Percentiles rank a stretch among this genome's conserved stretches.
Conservation (phyloP, 2,888 invertebrate genomes). For the Itoplectis maculator region DNA sequence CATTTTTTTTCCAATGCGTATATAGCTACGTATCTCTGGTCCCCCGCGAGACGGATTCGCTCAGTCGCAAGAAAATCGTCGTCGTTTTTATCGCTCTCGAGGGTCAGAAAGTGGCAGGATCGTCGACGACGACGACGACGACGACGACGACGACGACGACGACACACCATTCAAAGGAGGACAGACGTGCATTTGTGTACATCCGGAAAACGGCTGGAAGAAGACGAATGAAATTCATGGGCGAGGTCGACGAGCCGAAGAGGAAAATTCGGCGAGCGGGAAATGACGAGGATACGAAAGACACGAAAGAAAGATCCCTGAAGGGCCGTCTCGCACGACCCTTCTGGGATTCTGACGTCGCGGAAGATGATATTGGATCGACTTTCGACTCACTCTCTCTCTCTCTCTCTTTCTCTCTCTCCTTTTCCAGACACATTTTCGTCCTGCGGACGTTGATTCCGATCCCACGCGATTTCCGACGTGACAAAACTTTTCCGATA, state of each 20-base stretch:
- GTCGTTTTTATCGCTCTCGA: not conserved
- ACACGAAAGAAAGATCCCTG: no score
- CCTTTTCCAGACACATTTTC: not conserved
- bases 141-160: no score
- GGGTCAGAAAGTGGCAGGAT: not conserved
- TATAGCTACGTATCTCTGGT: no score
- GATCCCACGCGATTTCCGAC: not conserved
- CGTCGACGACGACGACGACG: not conserved
- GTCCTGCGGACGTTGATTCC: not conserved
- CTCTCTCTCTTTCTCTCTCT: not conserved
- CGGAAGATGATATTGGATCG: constrained; percentile 14
- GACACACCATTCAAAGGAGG: not conserved
- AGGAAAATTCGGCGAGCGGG: not conserved
- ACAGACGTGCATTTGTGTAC: constrained; percentile 3
- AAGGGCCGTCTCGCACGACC: not conserved
- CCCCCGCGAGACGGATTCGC: not conserved
- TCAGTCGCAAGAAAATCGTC: not conserved
- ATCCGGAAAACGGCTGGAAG: not conserved
- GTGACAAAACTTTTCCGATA: constrained; percentile 6
- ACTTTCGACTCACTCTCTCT: not conserved
- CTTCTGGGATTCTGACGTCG: constrained; percentile 3
- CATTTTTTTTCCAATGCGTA: not conserved
- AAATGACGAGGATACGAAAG: not conserved
- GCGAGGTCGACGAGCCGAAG: constrained; percentile 2
- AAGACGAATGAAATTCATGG: constrained; percentile 10